Percentiles rank a stretch among this genome's conserved stretches.
Evolutionary conservation across 2,888 invertebrate species (phyloP).

Genomic region (Lucinisca nassula): DNA sequence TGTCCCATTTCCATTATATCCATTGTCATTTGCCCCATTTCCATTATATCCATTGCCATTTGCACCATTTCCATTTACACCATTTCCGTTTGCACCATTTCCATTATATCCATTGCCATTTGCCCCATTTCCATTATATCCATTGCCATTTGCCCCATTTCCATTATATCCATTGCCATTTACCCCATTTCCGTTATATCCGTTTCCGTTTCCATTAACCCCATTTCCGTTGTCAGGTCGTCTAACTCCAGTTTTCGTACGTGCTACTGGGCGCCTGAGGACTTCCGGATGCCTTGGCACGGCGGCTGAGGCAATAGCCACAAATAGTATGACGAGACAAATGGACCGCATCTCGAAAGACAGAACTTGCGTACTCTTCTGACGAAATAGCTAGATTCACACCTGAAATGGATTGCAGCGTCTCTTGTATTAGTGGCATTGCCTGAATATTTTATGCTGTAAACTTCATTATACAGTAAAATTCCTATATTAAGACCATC

Average conservation of each 20-base stretch:
- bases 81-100: no score
- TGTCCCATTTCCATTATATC: no score
- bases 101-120: no score
- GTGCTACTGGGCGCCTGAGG: background rate
- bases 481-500: no score
- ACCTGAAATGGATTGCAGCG: background rate
- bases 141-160: no score
- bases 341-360: conserved; percentile 6
- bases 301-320: background rate
- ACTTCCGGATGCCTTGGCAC: background rate
- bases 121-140: no score
- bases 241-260: background rate
- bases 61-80: no score
- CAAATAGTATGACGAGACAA: background rate
- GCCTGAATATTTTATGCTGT: no score
- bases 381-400: background rate
- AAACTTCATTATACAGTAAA: no score
- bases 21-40: no score
- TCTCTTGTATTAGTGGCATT: no score
- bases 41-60: no score
- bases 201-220: background rate
- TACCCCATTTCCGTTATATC: background rate
- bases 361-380: conserved; percentile 5
- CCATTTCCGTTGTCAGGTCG: background rate
- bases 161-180: background rate